A percentile compares a stretch with the other conserved stretches of the same genome.
phyloP scores from a whole-genome alignment of 2,797 vertebrate species.

The Zalophus californianus region DNA sequence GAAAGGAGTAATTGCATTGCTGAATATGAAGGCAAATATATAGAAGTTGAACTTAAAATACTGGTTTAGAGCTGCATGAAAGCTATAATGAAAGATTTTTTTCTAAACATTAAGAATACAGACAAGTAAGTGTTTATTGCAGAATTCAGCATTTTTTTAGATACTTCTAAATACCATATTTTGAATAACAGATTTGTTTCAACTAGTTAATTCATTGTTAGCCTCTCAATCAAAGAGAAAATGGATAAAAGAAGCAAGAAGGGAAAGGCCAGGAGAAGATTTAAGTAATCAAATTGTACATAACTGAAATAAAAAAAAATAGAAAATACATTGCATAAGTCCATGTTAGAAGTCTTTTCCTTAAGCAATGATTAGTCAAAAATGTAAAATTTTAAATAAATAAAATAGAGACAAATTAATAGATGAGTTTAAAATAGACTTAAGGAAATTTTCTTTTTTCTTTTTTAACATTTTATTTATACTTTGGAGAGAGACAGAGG shows the following conservation, averaged over 20 bases:
- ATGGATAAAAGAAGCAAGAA: constrained; percentile 36
- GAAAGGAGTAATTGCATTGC: not conserved
- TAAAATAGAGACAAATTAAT: not conserved
- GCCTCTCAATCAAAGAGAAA: not conserved
- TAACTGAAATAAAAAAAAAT: not conserved
- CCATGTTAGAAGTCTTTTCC: not conserved
- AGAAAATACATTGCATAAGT: not conserved
- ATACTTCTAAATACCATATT: not conserved
- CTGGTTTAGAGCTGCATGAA: not conserved
- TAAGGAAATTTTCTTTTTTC: not conserved
- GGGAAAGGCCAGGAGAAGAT: not conserved
- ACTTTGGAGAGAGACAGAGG: too few species aligned
- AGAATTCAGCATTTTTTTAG: constrained; percentile 2
- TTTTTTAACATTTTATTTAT: too few species aligned
- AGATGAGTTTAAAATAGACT: constrained; percentile 5
- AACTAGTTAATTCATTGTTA: not conserved
- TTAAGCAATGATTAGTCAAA: not conserved
- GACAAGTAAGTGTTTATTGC: not conserved
- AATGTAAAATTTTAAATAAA: constrained; percentile 25
- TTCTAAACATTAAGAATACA: not conserved
- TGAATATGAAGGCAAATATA: constrained; percentile 3
- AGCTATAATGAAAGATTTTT: not conserved
- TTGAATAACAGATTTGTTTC: constrained; percentile 3
- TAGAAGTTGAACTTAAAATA: not conserved
- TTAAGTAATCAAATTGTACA: not conserved